phyloP scores from a whole-genome alignment of 2,888 invertebrate genomes.

The Heliconius charithonia region DNA sequence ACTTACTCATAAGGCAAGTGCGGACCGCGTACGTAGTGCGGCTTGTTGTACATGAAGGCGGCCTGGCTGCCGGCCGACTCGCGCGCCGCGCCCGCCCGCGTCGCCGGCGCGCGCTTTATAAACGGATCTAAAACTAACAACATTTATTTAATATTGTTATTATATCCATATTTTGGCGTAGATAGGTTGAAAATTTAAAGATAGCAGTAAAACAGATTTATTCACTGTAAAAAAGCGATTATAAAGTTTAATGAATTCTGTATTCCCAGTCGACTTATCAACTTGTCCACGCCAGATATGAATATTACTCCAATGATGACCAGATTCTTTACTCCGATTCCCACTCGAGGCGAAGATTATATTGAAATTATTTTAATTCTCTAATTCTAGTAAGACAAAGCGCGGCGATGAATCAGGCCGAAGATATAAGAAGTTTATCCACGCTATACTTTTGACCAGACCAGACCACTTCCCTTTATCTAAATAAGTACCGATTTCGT shows the following conservation, averaged over 20 bases:
- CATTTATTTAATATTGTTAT: not conserved
- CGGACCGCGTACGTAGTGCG: conserved; percentile 49
- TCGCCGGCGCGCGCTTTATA: conserved; percentile 47
- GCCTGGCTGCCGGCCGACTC: conserved; percentile 51
- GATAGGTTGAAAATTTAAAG: too few relatives aligned
- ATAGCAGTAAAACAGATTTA: too few relatives aligned
- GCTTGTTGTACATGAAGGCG: conserved; percentile 50
- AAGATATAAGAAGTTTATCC: not conserved
- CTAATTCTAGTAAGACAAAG: too few relatives aligned
- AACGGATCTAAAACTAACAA: conserved; percentile 48
- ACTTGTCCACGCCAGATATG: too few relatives aligned
- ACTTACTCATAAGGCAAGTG: conserved; percentile 45
- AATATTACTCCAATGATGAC: too few relatives aligned
- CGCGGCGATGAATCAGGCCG: too few relatives aligned
- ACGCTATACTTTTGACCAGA: not conserved
- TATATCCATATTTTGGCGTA: not conserved
- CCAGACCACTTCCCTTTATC: not conserved
- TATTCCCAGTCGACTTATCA: too few relatives aligned
- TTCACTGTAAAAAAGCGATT: too few relatives aligned
- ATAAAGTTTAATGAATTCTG: too few relatives aligned
- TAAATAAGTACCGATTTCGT: not conserved
- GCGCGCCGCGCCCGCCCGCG: conserved; percentile 40
- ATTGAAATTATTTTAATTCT: too few relatives aligned
- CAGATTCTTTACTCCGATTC: too few relatives aligned
- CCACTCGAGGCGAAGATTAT: too few relatives aligned